Evolutionary conservation across 2,888 invertebrate genomes (phyloP).

Genomic region (Pantelozetes paolii): DNA sequence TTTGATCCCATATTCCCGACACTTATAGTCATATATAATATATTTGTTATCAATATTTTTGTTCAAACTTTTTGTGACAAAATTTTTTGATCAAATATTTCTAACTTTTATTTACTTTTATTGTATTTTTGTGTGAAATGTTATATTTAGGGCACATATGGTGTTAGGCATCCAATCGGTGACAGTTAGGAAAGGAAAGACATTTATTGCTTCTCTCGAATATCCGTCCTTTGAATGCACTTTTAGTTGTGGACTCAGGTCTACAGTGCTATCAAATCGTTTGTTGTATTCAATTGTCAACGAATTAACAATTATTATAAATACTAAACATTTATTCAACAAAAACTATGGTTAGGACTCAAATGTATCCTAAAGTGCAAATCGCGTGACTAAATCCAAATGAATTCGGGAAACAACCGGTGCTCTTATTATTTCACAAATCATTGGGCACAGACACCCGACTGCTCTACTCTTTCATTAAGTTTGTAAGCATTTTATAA

Average conservation of each 20-base stretch:
- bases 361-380: background rate
- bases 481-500: background rate
- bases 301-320: too few relatives aligned
- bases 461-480: background rate
- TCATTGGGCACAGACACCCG: background rate
- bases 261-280: too few relatives aligned
- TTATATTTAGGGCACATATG: background rate
- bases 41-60: background rate
- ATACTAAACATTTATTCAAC: background rate
- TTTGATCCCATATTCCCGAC: background rate
- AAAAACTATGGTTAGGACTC: background rate
- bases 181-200: background rate
- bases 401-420: background rate
- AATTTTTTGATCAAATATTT: too few relatives aligned
- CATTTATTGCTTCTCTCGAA: background rate
- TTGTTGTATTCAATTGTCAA: too few relatives aligned
- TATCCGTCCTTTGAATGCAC: background rate
- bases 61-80: background rate
- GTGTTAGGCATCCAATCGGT: background rate
- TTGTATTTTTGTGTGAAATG: background rate
- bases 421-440: background rate
- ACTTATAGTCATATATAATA: background rate
- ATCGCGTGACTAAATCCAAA: background rate
- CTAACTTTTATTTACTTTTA: background rate
- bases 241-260: background rate